phyloP scores from a whole-genome alignment of 2,797 vertebrate genomes.

The Zenarchopterus dispar region DNA sequence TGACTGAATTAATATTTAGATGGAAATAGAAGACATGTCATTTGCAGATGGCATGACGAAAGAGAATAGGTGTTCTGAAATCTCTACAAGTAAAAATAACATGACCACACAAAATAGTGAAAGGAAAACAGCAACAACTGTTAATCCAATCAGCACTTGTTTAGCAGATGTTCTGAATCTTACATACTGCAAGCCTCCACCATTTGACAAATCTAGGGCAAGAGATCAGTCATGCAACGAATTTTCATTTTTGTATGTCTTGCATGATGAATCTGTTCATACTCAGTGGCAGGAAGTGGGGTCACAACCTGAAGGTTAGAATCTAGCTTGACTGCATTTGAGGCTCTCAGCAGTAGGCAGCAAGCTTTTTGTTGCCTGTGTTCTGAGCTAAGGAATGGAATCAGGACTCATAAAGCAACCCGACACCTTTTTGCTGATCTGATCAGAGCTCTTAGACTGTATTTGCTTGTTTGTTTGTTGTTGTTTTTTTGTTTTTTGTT shows the following conservation, averaged over 20 bases:
- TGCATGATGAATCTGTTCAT: background rate
- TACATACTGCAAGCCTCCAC: background rate
- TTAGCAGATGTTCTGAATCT: slow-evolving; percentile 2
- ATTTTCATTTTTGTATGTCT: background rate
- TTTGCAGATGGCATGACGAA: slow-evolving; percentile 41
- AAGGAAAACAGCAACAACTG: slow-evolving; percentile 23
- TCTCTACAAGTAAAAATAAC: slow-evolving; percentile 11
- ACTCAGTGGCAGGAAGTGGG: background rate
- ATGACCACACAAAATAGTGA: slow-evolving; percentile 4
- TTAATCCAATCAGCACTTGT: slow-evolving; percentile 38
- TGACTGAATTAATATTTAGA: slow-evolving; percentile 36
- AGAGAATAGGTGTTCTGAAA: slow-evolving; percentile 23
- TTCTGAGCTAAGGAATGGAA: slow-evolving; percentile 20
- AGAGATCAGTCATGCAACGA: background rate
- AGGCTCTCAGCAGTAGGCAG: background rate
- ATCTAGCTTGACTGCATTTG: background rate
- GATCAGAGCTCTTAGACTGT: background rate
- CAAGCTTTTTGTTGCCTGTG: slow-evolving; percentile 1
- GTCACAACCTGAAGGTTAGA: slow-evolving; percentile 15
- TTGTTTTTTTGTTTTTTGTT: no score
- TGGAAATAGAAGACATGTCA: slow-evolving; percentile 16
- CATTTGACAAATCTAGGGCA: slow-evolving; percentile 19
- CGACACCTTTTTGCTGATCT: background rate
- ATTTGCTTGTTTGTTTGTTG: background rate
- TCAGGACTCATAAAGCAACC: slow-evolving; percentile 16